Percentiles rank a stretch among this genome's conserved stretches.
phyloP scores from a whole-genome alignment of 1,140 invertebrate species.

The Drosophila funebris region DNA sequence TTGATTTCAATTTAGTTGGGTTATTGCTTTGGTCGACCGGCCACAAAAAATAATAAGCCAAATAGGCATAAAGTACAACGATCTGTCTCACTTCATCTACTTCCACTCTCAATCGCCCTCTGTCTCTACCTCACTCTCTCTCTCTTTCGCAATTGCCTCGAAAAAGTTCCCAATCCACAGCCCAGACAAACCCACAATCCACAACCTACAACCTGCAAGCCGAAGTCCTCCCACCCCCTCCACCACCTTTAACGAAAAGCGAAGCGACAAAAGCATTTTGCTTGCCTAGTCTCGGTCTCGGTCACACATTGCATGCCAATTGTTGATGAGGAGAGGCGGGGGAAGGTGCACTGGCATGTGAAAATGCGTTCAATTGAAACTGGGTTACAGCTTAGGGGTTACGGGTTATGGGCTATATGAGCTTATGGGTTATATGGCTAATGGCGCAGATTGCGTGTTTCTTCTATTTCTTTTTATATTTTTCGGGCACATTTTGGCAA shows the following conservation, averaged over 20 bases:
- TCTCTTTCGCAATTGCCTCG: not conserved
- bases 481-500: slow-evolving; percentile 30
- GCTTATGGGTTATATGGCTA: slow-evolving; percentile 71
- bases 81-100: slow-evolving; percentile 5
- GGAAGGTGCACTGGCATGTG: slow-evolving; percentile 68
- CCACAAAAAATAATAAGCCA: slow-evolving; percentile 78
- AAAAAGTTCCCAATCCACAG: not conserved
- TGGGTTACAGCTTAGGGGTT: slow-evolving; percentile 67
- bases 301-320: slow-evolving; percentile 55
- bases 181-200: not conserved
- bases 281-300: slow-evolving; percentile 31
- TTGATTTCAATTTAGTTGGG: slow-evolving; percentile 76
- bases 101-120: not conserved
- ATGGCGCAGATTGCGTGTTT: slow-evolving; percentile 60
- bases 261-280: slow-evolving; percentile 4
- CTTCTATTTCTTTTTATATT: slow-evolving; percentile 13
- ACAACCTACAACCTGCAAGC: not conserved
- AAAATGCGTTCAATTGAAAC: slow-evolving; percentile 80
- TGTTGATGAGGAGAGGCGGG: slow-evolving; percentile 1
- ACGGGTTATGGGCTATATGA: slow-evolving; percentile 53
- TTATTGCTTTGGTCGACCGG: slow-evolving; percentile 61
- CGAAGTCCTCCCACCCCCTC: too few species aligned
- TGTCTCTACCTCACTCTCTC: not conserved
- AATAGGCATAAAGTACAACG: slow-evolving; percentile 64
- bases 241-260: not conserved